These are phyloP conservation scores for Boleophthalmus pectinirostris DNA, from an alignment of 2,113 vertebrate genomes.

Conservation along the genomic window DNA sequence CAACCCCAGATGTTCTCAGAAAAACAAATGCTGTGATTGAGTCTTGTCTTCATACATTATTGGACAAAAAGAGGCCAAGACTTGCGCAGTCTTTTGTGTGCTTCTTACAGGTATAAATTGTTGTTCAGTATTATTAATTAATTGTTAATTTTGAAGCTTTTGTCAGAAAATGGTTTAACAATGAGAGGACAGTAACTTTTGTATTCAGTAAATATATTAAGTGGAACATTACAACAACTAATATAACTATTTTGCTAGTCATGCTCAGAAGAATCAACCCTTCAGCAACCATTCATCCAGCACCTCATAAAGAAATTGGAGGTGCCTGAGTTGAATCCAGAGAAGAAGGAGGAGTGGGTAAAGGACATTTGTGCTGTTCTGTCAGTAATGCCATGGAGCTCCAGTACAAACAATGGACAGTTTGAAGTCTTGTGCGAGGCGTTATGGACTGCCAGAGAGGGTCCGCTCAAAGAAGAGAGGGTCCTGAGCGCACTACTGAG, in stretches of 20 bases:
- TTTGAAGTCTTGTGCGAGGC: slow-evolving; percentile 81
- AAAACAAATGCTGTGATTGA: slow-evolving; percentile 59
- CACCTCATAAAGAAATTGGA: slow-evolving; percentile 78
- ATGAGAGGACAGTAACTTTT: not conserved
- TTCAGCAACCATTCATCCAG: slow-evolving; percentile 82
- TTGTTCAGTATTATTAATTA: not conserved
- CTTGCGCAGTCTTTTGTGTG: slow-evolving; percentile 81
- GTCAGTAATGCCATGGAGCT: slow-evolving; percentile 78
- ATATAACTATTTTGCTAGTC: slow-evolving; percentile 20
- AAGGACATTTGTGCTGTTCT: slow-evolving; percentile 82
- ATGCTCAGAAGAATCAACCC: slow-evolving; percentile 38
- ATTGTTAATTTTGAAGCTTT: not conserved
- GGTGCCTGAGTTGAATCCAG: slow-evolving; percentile 43
- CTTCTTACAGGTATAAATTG: slow-evolving; percentile 76
- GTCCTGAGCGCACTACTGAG: slow-evolving; percentile 85
- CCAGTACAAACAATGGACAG: slow-evolving; percentile 66
- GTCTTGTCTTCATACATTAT: slow-evolving; percentile 78
- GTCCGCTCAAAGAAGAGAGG: slow-evolving; percentile 81
- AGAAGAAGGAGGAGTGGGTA: slow-evolving; percentile 49
- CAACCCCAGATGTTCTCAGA: slow-evolving; percentile 36
- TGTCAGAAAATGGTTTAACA: not conserved
- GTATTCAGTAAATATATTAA: not conserved
- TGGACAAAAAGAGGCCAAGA: slow-evolving; percentile 77
- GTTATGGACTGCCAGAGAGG: slow-evolving; percentile 79
- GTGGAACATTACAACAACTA: not conserved